Percentiles rank a stretch among this genome's conserved stretches.
Conservation (phyloP, 1,140 invertebrate genomes). For the Drosophila bipectinata region DNA sequence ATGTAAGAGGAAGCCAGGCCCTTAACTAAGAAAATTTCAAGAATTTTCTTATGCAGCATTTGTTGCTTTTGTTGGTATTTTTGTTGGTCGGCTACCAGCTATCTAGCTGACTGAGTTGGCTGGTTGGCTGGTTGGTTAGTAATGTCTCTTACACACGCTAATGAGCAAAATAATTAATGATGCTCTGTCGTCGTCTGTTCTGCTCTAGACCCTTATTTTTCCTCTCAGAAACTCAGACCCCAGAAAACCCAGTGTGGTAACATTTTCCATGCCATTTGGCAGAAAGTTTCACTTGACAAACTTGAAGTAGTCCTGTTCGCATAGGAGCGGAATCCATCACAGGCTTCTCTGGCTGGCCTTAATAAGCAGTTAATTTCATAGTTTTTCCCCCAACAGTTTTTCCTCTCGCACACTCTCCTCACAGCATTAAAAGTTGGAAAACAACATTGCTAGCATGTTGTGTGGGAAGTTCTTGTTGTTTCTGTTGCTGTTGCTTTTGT, state of each 20-base stretch:
- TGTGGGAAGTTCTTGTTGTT: constrained; percentile 9
- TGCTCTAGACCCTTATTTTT: background rate
- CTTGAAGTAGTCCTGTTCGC: constrained; percentile 56
- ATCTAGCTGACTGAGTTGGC: background rate
- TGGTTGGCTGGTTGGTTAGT: constrained; percentile 39
- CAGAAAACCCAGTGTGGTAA: constrained; percentile 35
- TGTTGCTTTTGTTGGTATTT: constrained; percentile 14
- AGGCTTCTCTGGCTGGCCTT: constrained; percentile 46
- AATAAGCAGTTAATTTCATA: constrained; percentile 81
- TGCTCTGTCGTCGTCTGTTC: constrained; percentile 49
- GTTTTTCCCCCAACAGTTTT: constrained; percentile 43
- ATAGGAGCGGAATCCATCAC: constrained; percentile 24
- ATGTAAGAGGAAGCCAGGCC: constrained; percentile 32
- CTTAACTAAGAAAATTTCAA: constrained; percentile 49
- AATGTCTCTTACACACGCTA: constrained; percentile 63
- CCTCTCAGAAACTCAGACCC: background rate
- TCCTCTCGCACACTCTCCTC: constrained; percentile 16
- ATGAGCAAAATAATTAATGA: constrained; percentile 81
- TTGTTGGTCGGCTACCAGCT: constrained; percentile 10
- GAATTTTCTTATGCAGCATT: constrained; percentile 40
- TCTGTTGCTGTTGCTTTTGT: constrained; percentile 1
- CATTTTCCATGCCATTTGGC: constrained; percentile 80
- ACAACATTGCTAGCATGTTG: constrained; percentile 67
- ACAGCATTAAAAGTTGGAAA: constrained; percentile 48
- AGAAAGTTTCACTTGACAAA: constrained; percentile 77